Evolutionary conservation across 2,797 vertebrate species (phyloP), one percentile per base, ranked within the genome.

Genomic region (Takifugu ocellatus): DNA sequence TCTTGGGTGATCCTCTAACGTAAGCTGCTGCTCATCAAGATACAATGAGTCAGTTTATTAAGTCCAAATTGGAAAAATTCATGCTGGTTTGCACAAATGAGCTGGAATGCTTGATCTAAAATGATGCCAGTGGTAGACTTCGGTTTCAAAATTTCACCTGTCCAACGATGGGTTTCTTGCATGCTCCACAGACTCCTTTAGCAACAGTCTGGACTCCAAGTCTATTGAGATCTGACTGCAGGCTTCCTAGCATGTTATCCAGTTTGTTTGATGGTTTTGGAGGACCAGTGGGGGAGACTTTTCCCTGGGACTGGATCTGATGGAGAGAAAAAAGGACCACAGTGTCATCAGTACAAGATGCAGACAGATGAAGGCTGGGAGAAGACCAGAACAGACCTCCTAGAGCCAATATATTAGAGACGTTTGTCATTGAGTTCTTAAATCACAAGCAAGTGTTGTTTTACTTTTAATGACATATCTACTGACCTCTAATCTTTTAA

Each of bases 241-340:
- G 91, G 81, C 94, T 97, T 54, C 95, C 96, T 79, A 98, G 83
- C 96, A 98, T 98, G 88, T 94, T 97, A 84, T 97, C 95, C 56
- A 98, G 87, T 84, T 98, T 96, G 87, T 96, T 98, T 63, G 93
- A 95, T 0, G 93, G 93, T 80, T 96, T 98, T 0, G 92, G 89
- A 26, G 88, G 78, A 1, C 81, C 89, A 0, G 90, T 87, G 0
- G 94, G 91, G 5, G 93, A 92, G 0, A 59, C 90, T 82, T 92
- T 95, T 54, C 93, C 95, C 78, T 96, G 93, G 0, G 94, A 88
- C 92, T 94, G 94, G 78, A 96, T 95, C 95, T 98, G 67, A 42
- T 3, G 2, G 27, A 61, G 44, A 5, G 12, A 50, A 71, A 2
- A 16, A 29, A 59, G 36, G 49, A 61, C 9, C 57, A 64, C 62